phyloP scores from a whole-genome alignment of 1,140 invertebrate species.

The Berghia stephanieae region DNA sequence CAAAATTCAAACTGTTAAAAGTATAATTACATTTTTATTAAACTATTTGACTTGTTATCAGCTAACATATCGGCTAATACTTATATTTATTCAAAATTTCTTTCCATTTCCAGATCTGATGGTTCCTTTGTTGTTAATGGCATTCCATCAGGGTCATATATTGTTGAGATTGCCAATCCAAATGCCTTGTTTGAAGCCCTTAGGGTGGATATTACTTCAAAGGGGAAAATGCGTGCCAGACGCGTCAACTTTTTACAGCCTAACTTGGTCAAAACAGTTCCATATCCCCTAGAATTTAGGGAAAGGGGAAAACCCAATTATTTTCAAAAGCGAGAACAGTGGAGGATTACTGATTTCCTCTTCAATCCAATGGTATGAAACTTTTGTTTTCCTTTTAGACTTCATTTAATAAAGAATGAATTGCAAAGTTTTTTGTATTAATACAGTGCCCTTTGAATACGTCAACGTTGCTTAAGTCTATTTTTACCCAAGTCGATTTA shows the following conservation, averaged over 20 bases:
- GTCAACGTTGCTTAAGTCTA: too few relatives aligned
- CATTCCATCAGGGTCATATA: conserved; percentile 92
- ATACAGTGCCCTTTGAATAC: too few relatives aligned
- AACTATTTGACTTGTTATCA: too few relatives aligned
- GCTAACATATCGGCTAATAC: too few relatives aligned
- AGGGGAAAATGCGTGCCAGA: conserved; percentile 91
- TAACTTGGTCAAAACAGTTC: conserved; percentile 74
- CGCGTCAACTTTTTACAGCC: conserved; percentile 96
- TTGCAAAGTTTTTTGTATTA: too few relatives aligned
- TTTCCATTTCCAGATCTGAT: conserved; percentile 71
- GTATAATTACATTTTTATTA: too few relatives aligned
- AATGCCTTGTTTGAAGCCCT: conserved; percentile 78
- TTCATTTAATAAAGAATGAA: too few relatives aligned
- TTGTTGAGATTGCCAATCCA: conserved; percentile 91
- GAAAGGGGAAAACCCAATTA: conserved; percentile 84
- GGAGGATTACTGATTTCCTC: conserved; percentile 92
- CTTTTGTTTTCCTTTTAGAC: too few relatives aligned
- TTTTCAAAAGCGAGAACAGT: conserved; percentile 92
- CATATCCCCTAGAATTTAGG: conserved; percentile 91
- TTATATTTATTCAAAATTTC: conserved; percentile 12
- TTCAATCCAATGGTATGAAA: conserved; percentile 87
- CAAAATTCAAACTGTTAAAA: too few relatives aligned
- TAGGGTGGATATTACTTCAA: conserved; percentile 63
- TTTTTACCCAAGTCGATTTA: too few relatives aligned
- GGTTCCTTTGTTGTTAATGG: conserved; percentile 91